Conservation (phyloP, 1,140 invertebrate species). For the Drosophila prosaltans region DNA sequence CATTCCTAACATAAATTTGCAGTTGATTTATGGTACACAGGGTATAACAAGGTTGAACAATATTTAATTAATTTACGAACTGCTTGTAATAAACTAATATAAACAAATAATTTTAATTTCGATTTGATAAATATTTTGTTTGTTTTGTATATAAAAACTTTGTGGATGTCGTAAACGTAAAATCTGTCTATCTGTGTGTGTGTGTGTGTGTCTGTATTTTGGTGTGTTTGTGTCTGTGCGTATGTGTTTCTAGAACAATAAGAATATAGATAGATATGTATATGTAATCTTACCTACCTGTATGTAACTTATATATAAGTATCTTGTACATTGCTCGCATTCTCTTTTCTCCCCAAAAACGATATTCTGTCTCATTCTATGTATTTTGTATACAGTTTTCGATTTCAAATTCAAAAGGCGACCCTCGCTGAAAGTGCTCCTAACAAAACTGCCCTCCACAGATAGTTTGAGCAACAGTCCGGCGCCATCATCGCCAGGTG, state of each 20-base stretch:
- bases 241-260: conserved; percentile 20
- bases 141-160: conserved; percentile 19
- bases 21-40: background rate
- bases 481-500: conserved; percentile 84
- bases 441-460: conserved; percentile 84
- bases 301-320: background rate
- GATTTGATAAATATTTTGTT: conserved; percentile 22
- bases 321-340: conserved; percentile 57
- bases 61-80: background rate
- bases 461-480: conserved; percentile 85
- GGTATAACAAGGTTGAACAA: background rate
- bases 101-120: background rate
- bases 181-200: conserved; percentile 28
- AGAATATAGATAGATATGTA: conserved; percentile 26
- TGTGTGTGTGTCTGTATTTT: background rate
- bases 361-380: conserved; percentile 36
- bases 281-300: background rate
- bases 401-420: conserved; percentile 81
- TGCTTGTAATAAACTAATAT: background rate
- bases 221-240: conserved; percentile 28
- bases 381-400: conserved; percentile 64
- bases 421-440: conserved; percentile 81
- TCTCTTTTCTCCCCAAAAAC: conserved; percentile 49
- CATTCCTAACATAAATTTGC: no score
- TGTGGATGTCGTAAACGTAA: conserved; percentile 24